These are phyloP conservation scores for Pseudanteris insignis DNA, from an alignment of 2,888 invertebrate genomes.

Conservation along the genomic window DNA sequence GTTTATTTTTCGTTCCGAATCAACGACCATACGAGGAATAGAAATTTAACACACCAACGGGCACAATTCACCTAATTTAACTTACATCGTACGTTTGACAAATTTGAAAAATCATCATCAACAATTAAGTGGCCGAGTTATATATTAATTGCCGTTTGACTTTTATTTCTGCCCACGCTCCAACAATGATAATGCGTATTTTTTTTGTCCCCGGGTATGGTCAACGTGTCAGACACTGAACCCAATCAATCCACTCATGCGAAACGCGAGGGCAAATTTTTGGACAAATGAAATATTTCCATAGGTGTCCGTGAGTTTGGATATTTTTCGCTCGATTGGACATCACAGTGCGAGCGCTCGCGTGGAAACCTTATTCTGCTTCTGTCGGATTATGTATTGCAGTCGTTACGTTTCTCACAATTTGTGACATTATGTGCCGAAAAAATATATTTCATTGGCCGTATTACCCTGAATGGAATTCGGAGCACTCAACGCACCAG, in stretches of 20 bases:
- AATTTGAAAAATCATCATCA: neutral
- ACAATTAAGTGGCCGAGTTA: constrained; percentile 3
- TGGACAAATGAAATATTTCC: constrained; percentile 59
- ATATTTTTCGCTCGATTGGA: constrained; percentile 62
- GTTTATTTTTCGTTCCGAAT: constrained; percentile 23
- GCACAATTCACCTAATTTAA: neutral
- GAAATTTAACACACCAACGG: neutral
- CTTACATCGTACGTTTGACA: neutral
- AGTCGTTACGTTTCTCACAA: constrained; percentile 39
- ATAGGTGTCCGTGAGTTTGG: constrained; percentile 56
- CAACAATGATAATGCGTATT: constrained; percentile 48
- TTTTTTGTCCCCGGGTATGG: constrained; percentile 36
- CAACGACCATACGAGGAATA: constrained; percentile 5
- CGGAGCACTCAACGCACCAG: neutral
- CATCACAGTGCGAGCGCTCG: constrained; percentile 54
- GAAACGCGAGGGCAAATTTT: constrained; percentile 53
- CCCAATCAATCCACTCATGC: constrained; percentile 41
- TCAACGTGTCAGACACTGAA: constrained; percentile 27
- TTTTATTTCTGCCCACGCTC: constrained; percentile 21
- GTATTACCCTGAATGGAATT: constrained; percentile 9
- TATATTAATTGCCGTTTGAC: constrained; percentile 17
- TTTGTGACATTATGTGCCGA: constrained; percentile 40
- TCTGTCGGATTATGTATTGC: constrained; percentile 41
- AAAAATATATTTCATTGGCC: constrained; percentile 37
- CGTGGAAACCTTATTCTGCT: constrained; percentile 56